These are phyloP conservation scores for Crocuta crocuta DNA, from an alignment of 2,113 vertebrate genomes.

Conservation along the genomic window DNA sequence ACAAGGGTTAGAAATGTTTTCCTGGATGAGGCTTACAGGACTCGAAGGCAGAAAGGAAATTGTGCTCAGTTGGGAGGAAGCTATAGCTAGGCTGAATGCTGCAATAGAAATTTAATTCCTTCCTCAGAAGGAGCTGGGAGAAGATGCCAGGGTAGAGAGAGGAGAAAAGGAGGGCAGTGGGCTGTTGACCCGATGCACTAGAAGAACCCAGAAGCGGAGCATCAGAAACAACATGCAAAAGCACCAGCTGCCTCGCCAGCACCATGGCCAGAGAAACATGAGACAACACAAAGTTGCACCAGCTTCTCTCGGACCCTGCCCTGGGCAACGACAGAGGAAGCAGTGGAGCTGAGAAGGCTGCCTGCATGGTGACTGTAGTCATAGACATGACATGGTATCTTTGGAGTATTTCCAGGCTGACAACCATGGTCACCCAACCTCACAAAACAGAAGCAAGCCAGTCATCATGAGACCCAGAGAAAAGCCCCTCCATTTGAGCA, in stretches of 20 bases:
- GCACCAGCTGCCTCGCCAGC: not conserved
- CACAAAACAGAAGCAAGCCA: not conserved
- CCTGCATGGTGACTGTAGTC: not conserved
- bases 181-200: not conserved
- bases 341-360: not conserved
- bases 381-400: rapidly evolving
- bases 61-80: not conserved
- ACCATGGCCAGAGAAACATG: not conserved
- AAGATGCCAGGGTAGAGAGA: not conserved
- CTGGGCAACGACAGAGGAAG: too few relatives aligned
- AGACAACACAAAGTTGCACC: not conserved
- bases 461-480: not conserved
- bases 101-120: not conserved
- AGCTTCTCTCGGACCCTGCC: not conserved
- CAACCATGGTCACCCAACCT: not conserved
- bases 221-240: not conserved
- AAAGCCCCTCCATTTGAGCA: not conserved
- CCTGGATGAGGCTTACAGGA: not conserved
- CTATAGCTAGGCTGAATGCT: not conserved
- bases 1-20: not conserved
- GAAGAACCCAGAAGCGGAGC: not conserved
- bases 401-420: not conserved
- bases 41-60: not conserved
- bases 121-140: not conserved
- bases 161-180: too few relatives aligned